These are phyloP conservation scores for Leucophenga montana DNA, from an alignment of 2,888 invertebrate species.

Conservation along the genomic window DNA sequence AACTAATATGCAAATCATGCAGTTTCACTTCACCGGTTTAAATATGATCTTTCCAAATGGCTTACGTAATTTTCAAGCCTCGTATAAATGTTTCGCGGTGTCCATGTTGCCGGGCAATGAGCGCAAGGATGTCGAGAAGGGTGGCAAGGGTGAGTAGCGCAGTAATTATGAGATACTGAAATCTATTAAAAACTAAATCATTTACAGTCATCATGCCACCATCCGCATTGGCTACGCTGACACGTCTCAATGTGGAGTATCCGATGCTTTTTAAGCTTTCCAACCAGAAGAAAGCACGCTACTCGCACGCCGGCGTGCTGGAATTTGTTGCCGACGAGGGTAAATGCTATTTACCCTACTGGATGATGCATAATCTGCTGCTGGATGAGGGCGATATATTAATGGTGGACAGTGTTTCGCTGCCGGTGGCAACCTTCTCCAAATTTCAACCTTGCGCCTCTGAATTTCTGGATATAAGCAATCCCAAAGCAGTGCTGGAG, in stretches of 20 bases:
- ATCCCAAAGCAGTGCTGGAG: conserved; percentile 88
- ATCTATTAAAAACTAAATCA: too few relatives aligned
- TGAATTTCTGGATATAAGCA: conserved; percentile 97
- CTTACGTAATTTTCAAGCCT: conserved; percentile 85
- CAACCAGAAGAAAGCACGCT: conserved; percentile 86
- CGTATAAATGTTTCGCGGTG: conserved; percentile 93
- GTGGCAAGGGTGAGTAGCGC: conserved; percentile 89
- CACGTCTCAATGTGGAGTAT: conserved; percentile 94
- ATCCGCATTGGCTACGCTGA: conserved; percentile 93
- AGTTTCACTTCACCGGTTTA: conserved; percentile 84
- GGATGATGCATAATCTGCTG: conserved; percentile 98
- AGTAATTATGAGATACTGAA: too few relatives aligned
- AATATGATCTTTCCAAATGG: conserved; percentile 91
- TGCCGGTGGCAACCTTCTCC: conserved; percentile 96
- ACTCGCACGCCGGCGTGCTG: conserved; percentile 95
- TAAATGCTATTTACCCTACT: conserved; percentile 97
- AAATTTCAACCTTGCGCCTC: conserved; percentile 97
- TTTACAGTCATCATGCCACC: conserved; percentile 97
- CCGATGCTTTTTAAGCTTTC: conserved; percentile 98
- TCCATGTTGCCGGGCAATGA: conserved; percentile 96
- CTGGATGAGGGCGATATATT: conserved; percentile 91
- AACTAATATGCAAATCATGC: conserved; percentile 20
- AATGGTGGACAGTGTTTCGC: conserved; percentile 91
- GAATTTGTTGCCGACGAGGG: conserved; percentile 99
- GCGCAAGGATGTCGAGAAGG: conserved; percentile 93